These are phyloP conservation scores for Oscarella lobularis DNA, from an alignment of 37 sponge, comb jelly and placozoan genomes.

Conservation along the genomic window DNA sequence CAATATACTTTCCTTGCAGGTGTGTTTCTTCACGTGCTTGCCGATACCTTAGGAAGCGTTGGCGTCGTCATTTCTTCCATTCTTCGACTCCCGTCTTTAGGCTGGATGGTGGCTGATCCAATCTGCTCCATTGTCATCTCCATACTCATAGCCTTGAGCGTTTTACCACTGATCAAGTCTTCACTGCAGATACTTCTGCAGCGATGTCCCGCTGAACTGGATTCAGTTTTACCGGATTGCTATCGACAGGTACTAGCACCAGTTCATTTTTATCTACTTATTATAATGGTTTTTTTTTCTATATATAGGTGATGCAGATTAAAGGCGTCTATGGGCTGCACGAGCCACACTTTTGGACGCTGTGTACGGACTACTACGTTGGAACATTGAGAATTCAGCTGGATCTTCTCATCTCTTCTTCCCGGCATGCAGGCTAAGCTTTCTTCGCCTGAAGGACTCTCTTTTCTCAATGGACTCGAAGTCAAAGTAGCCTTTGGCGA, in stretches of 20 bases:
- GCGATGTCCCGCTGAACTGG: slow-evolving; percentile 36
- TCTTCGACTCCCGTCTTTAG: slow-evolving; percentile 51
- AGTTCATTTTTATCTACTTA: too few species aligned
- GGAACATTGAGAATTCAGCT: slow-evolving; percentile 97
- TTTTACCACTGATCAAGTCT: slow-evolving; percentile 60
- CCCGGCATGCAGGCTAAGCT: slow-evolving; percentile 80
- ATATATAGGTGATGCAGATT: slow-evolving; percentile 30
- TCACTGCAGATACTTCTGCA: slow-evolving; percentile 69
- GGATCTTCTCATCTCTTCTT: slow-evolving; percentile 87
- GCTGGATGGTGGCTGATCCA: slow-evolving; percentile 85
- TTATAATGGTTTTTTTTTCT: too few species aligned
- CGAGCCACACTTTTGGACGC: slow-evolving; percentile 74
- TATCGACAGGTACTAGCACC: slow-evolving; percentile 47
- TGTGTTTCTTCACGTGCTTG: slow-evolving; percentile 74
- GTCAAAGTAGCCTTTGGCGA: slow-evolving; percentile 92
- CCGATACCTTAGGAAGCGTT: slow-evolving; percentile 84
- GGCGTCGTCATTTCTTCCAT: slow-evolving; percentile 81
- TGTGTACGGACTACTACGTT: too few species aligned
- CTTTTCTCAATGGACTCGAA: slow-evolving; percentile 87
- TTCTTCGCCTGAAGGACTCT: slow-evolving; percentile 67
- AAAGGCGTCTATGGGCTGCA: slow-evolving; percentile 51
- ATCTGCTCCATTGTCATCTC: slow-evolving; percentile 83
- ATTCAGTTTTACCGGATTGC: slow-evolving; percentile 30
- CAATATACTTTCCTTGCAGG: slow-evolving; percentile 22
- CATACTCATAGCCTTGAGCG: slow-evolving; percentile 62